Base-by-base conservation (phyloP, 2,888 invertebrate species). In the Plebejus argus region DNA sequence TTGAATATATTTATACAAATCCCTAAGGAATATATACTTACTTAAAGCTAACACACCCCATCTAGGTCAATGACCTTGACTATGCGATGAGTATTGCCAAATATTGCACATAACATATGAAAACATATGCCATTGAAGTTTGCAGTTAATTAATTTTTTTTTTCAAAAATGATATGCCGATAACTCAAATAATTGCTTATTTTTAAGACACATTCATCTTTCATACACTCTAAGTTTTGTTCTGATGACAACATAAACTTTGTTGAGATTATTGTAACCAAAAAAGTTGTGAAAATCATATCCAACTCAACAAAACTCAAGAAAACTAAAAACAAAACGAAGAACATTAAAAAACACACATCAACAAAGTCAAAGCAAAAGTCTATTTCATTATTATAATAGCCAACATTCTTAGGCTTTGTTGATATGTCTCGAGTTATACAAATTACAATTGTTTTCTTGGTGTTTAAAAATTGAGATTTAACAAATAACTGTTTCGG, bases 81-180 rank as follows among this genome's bases (percentile, higher is more conserved):
- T 91, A 91, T 85, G 85, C 86, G 84, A 89, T 91, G 93, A 93
- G 93, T 93, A 93, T 93, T 93, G 90, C 90, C 90, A 87, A 91
- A 91, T 93, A 93, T 93, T 93, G 93, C 93, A 93, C 93, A 89
- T 86, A 86, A 87, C 78, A 81, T 77, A 78, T 82, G 79, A 76
- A 79, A 81, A 81, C 80, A 81, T 81, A 83, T 80, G 77, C 77
- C 77, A 77, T 79, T 78, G 78, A 76, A 81, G 81, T 79, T 81
- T 79, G 81, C 80, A 80, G 78, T 82, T 83, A 82, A 81, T 80
- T 81, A 83, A 82, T 83, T 81, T 78, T 82, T 58, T 78, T 81
- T 79, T 70, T 81, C 81, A 82, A 81, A 79, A 78, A 81, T 83
- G 82, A 83, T 84, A 84, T 84, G 82, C 83, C 81, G 84, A 81